Conservation (phyloP, 2,888 invertebrate genomes). For the Choreutis nemorana region DNA sequence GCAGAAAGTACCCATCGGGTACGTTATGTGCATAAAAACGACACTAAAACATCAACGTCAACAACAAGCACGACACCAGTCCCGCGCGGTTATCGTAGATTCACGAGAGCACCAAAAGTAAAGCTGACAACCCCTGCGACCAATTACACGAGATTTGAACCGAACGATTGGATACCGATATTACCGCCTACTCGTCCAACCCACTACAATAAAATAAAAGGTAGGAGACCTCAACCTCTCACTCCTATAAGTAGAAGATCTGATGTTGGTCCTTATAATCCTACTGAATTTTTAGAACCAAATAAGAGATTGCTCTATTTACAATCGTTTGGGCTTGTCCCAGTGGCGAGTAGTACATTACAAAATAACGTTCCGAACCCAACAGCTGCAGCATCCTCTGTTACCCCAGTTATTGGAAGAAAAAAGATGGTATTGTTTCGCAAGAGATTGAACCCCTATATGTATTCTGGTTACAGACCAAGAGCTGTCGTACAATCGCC, state of each 20-base stretch:
- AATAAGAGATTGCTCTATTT: constrained; percentile 35
- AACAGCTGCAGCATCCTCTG: too few species aligned
- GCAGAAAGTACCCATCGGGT: constrained; percentile 28
- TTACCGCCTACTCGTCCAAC: too few species aligned
- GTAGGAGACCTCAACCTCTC: constrained; percentile 17
- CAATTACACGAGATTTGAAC: constrained; percentile 27
- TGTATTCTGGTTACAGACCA: constrained; percentile 37
- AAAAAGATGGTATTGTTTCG: constrained; percentile 36
- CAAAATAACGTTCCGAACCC: too few species aligned
- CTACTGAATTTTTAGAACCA: constrained; percentile 13
- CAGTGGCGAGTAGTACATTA: constrained; percentile 16
- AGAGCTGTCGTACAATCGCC: constrained; percentile 21
- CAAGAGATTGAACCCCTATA: constrained; percentile 29
- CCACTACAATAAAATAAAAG: constrained; percentile 29
- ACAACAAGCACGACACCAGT: constrained; percentile 21
- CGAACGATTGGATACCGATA: constrained; percentile 57
- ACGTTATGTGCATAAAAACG: constrained; percentile 24
- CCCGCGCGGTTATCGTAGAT: constrained; percentile 35
- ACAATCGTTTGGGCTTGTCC: constrained; percentile 42
- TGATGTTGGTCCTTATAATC: constrained; percentile 17
- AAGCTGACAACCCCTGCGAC: constrained; percentile 19
- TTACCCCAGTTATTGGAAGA: constrained; percentile 23
- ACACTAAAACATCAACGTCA: constrained; percentile 17
- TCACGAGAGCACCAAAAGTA: constrained; percentile 40
- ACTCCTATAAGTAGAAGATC: constrained; percentile 32